phyloP scores from a whole-genome alignment of 1,140 invertebrate species.

The Cryptotermes secundus region DNA sequence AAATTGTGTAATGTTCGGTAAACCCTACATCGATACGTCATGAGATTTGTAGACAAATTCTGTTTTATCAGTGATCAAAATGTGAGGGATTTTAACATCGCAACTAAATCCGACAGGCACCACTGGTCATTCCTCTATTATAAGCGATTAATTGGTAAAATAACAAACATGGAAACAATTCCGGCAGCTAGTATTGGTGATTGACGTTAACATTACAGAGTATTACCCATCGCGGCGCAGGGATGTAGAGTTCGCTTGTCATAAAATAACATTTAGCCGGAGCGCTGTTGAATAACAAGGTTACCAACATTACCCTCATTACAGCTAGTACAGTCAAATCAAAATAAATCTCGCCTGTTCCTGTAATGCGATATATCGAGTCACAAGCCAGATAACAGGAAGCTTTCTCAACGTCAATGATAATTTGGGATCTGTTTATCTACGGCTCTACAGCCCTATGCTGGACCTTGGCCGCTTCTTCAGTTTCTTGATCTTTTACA shows the following conservation, averaged over 20 bases:
- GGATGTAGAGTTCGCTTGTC: neutral
- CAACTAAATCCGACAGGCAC: neutral
- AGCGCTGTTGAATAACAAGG: neutral
- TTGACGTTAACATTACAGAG: neutral
- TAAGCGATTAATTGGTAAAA: conserved; percentile 6
- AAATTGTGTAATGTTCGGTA: conserved; percentile 10
- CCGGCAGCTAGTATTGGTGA: neutral
- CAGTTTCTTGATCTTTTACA: no score
- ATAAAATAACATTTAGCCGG: conserved; percentile 17
- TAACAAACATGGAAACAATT: conserved; percentile 17
- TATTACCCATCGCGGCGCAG: neutral
- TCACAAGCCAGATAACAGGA: no score
- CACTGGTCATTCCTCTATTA: conserved; percentile 6
- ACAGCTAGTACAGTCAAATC: neutral
- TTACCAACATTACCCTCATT: conserved; percentile 16
- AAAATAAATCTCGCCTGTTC: neutral
- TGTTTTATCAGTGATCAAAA: neutral
- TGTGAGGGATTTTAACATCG: conserved; percentile 16
- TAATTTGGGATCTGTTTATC: no score
- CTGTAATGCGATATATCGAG: neutral
- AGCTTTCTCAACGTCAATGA: no score
- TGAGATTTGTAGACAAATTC: neutral
- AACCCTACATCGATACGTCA: neutral
- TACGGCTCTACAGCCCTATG: no score
- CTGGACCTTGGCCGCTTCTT: no score